These are phyloP conservation scores for Ornithoptera alexandrae DNA, from an alignment of 2,888 invertebrate genomes.

Conservation along the genomic window DNA sequence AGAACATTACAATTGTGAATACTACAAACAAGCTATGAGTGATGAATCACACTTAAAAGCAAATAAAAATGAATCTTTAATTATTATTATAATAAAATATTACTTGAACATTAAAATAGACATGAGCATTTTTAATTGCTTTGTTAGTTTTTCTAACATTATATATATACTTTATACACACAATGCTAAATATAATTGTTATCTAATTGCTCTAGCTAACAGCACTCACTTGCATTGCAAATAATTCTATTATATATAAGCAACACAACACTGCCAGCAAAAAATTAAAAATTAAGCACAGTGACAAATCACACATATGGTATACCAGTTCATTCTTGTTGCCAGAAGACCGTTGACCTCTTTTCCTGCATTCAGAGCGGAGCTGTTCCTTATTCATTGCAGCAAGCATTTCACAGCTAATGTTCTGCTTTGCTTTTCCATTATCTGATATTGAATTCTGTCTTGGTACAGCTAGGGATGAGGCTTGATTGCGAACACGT, in stretches of 20 bases:
- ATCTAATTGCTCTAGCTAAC: slow-evolving; percentile 15
- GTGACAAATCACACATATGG: slow-evolving; percentile 56
- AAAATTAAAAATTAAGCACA: slow-evolving; percentile 59
- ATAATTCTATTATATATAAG: slow-evolving; percentile 41
- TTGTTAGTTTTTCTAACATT: slow-evolving; percentile 1
- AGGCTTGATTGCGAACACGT: slow-evolving; percentile 69
- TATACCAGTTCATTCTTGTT: slow-evolving; percentile 86
- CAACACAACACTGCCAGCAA: slow-evolving; percentile 62
- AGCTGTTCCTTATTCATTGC: slow-evolving; percentile 85
- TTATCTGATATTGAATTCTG: slow-evolving; percentile 69
- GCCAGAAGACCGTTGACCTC: slow-evolving; percentile 84
- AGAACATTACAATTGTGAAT: not conserved
- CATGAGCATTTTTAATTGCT: slow-evolving; percentile 6
- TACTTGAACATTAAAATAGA: not conserved
- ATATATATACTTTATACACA: slow-evolving; percentile 6
- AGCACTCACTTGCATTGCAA: slow-evolving; percentile 23
- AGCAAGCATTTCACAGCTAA: slow-evolving; percentile 75
- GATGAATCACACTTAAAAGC: slow-evolving; percentile 4
- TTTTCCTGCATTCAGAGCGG: slow-evolving; percentile 83
- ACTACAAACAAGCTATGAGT: slow-evolving; percentile 10
- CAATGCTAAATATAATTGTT: slow-evolving; percentile 5
- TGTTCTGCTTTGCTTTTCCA: slow-evolving; percentile 66
- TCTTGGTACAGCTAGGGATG: slow-evolving; percentile 63
- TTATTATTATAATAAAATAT: not conserved
- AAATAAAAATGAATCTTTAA: not conserved